These are phyloP conservation scores for Tipula vernalis DNA, from an alignment of 2,888 invertebrate species.

Conservation along the genomic window DNA sequence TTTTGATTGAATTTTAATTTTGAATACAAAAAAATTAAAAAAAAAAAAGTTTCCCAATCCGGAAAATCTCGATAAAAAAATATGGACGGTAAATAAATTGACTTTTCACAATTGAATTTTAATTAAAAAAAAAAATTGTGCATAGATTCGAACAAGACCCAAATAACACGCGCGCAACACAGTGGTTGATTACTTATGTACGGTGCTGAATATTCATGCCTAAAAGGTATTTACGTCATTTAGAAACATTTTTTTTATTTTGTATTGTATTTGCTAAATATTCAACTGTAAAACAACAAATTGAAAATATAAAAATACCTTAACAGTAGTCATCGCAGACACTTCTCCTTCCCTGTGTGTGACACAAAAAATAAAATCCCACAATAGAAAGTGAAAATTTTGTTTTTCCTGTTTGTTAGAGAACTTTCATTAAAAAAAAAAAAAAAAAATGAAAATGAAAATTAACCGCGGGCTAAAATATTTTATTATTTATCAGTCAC, in stretches of 20 bases:
- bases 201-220: background rate
- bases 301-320: background rate
- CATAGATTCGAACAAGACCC: background rate
- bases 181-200: background rate
- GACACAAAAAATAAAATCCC: background rate
- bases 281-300: background rate
- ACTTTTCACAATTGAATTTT: background rate
- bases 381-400: background rate
- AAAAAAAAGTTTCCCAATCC: background rate
- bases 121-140: background rate
- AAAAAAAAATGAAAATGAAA: background rate
- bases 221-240: background rate
- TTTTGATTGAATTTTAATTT: constrained; percentile 4
- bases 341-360: background rate
- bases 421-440: background rate
- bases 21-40: background rate
- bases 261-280: background rate
- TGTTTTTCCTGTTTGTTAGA: background rate
- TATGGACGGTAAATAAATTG: constrained; percentile 4
- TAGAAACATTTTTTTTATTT: background rate
- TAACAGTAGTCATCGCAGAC: background rate
- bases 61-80: background rate
- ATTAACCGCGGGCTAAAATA: background rate
- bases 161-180: background rate
- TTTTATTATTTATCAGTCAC: constrained; percentile 4